phyloP scores from a whole-genome alignment of 2,888 invertebrate species.

The Coronaproctus castanopsis region DNA sequence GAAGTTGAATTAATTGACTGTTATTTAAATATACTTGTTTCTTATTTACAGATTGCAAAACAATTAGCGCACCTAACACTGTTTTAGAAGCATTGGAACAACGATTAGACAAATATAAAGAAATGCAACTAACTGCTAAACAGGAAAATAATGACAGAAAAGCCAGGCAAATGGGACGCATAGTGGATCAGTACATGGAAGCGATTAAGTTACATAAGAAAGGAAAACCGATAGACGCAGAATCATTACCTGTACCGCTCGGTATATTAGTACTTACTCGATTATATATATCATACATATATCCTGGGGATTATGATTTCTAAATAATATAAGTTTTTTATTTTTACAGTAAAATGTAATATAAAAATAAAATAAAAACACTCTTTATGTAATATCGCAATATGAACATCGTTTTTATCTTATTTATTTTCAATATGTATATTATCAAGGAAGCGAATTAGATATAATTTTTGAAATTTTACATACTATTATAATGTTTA shows the following conservation, averaged over 20 bases:
- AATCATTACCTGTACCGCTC: conserved; percentile 72
- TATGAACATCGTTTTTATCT: no score
- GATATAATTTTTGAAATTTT: no score
- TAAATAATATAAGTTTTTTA: no score
- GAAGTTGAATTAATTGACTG: no score
- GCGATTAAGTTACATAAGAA: conserved; percentile 59
- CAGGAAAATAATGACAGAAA: conserved; percentile 65
- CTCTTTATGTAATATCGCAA: no score
- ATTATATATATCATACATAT: not conserved
- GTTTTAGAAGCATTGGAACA: conserved; percentile 62
- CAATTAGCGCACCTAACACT: conserved; percentile 27
- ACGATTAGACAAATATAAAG: conserved; percentile 55
- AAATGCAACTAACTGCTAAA: conserved; percentile 53
- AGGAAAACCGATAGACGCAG: conserved; percentile 50
- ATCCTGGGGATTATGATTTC: not conserved
- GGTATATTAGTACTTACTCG: conserved; percentile 28
- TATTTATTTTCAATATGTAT: no score
- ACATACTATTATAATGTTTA: no score
- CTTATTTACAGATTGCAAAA: no score
- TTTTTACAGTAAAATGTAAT: no score
- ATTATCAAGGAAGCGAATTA: no score
- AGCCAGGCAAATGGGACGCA: conserved; percentile 68
- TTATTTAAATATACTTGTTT: no score
- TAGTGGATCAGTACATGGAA: conserved; percentile 80
- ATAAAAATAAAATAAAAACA: no score